Base-by-base conservation (phyloP, 2,888 invertebrate genomes). In the Chloromyia formosa region DNA sequence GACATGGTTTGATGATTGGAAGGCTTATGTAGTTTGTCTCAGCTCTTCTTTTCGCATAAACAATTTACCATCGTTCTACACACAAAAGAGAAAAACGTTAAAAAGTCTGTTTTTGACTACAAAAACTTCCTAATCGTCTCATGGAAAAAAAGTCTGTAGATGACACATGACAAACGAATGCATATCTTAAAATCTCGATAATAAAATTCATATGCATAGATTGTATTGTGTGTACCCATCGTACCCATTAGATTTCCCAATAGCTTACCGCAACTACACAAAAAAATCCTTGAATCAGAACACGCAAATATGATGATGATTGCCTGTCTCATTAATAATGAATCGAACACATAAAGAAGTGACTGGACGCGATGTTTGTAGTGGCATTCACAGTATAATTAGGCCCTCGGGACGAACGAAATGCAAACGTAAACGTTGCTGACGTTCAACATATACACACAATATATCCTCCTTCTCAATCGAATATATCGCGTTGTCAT, bases 221-320 rank as follows among this genome's bases (percentile, higher is more conserved):
- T 35, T 35, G 3, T 35, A 35, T 35, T 23, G 10, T 27, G 23
- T 27, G 14, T 22, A 49, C 66, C 66, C 66, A 66, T 66, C 66
- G 22, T 49, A 42, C 16, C 66, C 45, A 66, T 71, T 54, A 54
- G 69, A 69, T 69, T 71, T 71, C 71, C 71, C 71, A 71, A 71
- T 56, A 71, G 58, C 42, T 71, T 56, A 56, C 40, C 22, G 42
- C 16, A 20, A 56, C 16, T 16, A 10, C 40, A 23, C n/a, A 58
- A 71, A 7, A 2, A 58, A 58, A 71, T n/a, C 71, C 71, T 73
- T 75, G 75, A 76, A 76, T 76, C 76, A 75, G 73, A 76, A 75
- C 76, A 76, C 76, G 76, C 76, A 76, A 76, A 76, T 76, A 72
- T 75, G 75, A 76, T 76, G 75, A 75, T 75, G 64, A 75, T 76